Base-by-base conservation (phyloP, 2,797 vertebrate species). In the Sebastes diploproa region DNA sequence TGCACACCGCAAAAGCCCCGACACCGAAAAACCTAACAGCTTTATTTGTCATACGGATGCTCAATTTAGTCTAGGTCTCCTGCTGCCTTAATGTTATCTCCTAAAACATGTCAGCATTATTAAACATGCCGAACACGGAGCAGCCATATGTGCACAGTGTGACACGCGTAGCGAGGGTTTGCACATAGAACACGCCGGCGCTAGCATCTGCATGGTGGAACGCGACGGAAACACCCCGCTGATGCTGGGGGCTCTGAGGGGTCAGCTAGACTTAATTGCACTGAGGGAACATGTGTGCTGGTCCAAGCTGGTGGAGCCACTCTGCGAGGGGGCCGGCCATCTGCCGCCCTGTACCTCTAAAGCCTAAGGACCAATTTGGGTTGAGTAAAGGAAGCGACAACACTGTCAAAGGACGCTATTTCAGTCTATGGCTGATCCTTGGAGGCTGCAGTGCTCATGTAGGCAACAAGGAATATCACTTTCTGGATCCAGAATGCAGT, bases 261-360 rank as follows among this genome's bases (percentile, higher is more conserved):
- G 93, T 95, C 94, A 95, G 90, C 80, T 93, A 89, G 89, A 94
- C 92, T 92, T 94, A 93, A 94, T 93, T 93, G 94, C 92, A 91
- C 89, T 78, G 76, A 82, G 93, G 91, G 91, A 94, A 93, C 93
- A 93, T 91, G 94, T 92, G 92, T 93, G 93, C 82, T 72, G 72
- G 91, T 86, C 91, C 93, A 88, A 86, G 77, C 89, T 92, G 91
- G 91, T 81, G 88, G 84, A 88, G 81, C 80, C 66, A 55, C 85
- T 81, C 86, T 25, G 82, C n/a, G 11, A 89, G 90, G 88, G 88
- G 83, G 78, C 30, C 68, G 16, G 80, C 94, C 94, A 95, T 95
- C 94, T 95, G 94, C 89, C 80, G 11, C 80, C 61, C 75, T 88
- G 82, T 74, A 87, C 85, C 85, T 91, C 79, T 77, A 75, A 77